Evolutionary conservation across 2,888 invertebrate species (phyloP).

Genomic region (Coleophora deauratella): DNA sequence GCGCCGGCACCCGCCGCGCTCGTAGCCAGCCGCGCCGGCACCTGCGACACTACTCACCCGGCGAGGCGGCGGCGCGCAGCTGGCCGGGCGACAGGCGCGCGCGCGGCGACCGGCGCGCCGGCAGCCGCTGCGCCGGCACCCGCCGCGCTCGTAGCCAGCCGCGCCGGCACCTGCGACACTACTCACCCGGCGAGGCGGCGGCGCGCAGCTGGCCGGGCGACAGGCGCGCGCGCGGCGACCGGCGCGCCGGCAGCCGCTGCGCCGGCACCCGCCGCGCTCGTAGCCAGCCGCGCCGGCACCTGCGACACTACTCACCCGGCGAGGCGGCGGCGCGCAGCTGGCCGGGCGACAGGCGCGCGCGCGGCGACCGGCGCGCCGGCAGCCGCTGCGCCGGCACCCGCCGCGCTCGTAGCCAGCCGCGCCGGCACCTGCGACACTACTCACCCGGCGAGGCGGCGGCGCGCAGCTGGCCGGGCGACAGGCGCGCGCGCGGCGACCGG

Average conservation of each 20-base stretch:
- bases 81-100: constrained; percentile 5
- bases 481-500: constrained; percentile 10
- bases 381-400: background rate
- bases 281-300: background rate
- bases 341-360: constrained; percentile 7
- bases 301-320: constrained; percentile 7
- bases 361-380: too few relatives aligned
- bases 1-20: background rate
- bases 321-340: constrained; percentile 6
- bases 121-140: background rate
- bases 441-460: constrained; percentile 5
- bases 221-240: constrained; percentile 10
- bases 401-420: background rate
- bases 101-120: too few relatives aligned
- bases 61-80: constrained; percentile 7
- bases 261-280: background rate
- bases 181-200: constrained; percentile 6
- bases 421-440: too few relatives aligned
- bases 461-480: constrained; percentile 6
- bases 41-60: too few relatives aligned
- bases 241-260: too few relatives aligned
- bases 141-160: background rate
- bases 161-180: too few relatives aligned
- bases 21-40: background rate
- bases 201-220: constrained; percentile 5